Base-by-base conservation (phyloP, 1,140 invertebrate genomes). In the Drosophila sechellia region DNA sequence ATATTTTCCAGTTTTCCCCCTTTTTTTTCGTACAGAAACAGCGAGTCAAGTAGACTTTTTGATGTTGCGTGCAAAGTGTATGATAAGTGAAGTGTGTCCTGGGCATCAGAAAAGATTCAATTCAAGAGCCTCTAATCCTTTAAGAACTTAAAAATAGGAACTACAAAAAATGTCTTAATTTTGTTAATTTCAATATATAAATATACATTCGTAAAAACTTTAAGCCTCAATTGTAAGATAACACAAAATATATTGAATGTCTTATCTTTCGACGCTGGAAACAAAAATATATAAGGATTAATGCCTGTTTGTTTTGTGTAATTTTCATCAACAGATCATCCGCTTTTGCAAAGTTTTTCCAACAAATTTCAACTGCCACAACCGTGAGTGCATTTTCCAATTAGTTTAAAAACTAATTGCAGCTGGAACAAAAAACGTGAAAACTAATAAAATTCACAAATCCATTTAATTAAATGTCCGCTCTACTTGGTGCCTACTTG, bases 61-160 rank as follows among this genome's bases (percentile, higher is more conserved):
- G 64, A 70, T 70, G 64, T 69, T 70, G 42, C 50, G 64, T 70
- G 66, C 53, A 56, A 57, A 70, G 66, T 69, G 66, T 43, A 69
- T 34, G 66, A 48, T 70, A 69, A 70, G 66, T 69, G 42, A 69
- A 69, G 42, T 49, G 42, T 56, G 66, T 8, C 34, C 25, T 25
- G 13, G 15, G 17, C 48, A 52, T 37, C 27, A 25, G 31, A 11
- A 12, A 6, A 5, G 17, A 42, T 31, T 39, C 12, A 39, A 39
- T 39, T 39, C 12, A 4, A 31, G 8, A 10, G 8, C 8, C 31
- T 31, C 8, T 31, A 8, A 2, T 6, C 6, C 27, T 10, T 31
- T 10, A 8, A 31, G 31, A 31, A 31, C 27, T 27, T 6, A 1
- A 1, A 27, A 1, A 27, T 1, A 6, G 5, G 6, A 27, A 27